A percentile compares a stretch with the other conserved stretches of the same genome.
These are phyloP conservation scores for Drosophila bocki DNA, from an alignment of 1,140 invertebrate genomes.

Conservation along the genomic window DNA sequence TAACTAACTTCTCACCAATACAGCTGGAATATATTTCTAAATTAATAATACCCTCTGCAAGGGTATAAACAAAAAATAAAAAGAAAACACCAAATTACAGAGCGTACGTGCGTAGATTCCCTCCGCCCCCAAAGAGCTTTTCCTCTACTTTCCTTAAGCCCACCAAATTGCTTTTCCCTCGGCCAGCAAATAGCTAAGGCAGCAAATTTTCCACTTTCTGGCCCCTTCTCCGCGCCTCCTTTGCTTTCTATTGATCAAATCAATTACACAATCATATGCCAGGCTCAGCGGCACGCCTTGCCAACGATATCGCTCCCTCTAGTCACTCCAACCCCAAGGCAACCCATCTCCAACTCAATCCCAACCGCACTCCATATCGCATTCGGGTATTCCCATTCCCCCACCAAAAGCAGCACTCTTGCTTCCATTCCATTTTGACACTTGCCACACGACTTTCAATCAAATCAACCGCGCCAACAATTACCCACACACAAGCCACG, in stretches of 20 bases:
- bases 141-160: slow-evolving; percentile 11
- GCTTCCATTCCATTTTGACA: slow-evolving; percentile 36
- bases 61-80: neutral
- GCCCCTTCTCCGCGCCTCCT: neutral
- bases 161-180: slow-evolving; percentile 61
- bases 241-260: slow-evolving; percentile 71
- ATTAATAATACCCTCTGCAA: neutral
- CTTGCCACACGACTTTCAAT: slow-evolving; percentile 72
- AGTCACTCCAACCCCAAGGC: neutral
- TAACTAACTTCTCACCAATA: too few relatives aligned
- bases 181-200: slow-evolving; percentile 51
- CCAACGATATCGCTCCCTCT: slow-evolving; percentile 3
- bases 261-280: slow-evolving; percentile 80
- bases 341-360: slow-evolving; percentile 6
- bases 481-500: slow-evolving; percentile 68
- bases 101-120: slow-evolving; percentile 63
- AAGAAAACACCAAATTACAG: slow-evolving; percentile 44
- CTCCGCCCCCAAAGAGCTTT: neutral
- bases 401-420: slow-evolving; percentile 38
- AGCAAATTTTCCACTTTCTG: slow-evolving; percentile 41
- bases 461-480: slow-evolving; percentile 75
- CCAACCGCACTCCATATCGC: neutral
- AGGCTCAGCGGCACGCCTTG: slow-evolving; percentile 57
- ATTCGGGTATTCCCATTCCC: slow-evolving; percentile 14
- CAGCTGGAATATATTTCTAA: neutral